phyloP scores from a whole-genome alignment of 2,113 vertebrate genomes.

The Leptodactylus fuscus region DNA sequence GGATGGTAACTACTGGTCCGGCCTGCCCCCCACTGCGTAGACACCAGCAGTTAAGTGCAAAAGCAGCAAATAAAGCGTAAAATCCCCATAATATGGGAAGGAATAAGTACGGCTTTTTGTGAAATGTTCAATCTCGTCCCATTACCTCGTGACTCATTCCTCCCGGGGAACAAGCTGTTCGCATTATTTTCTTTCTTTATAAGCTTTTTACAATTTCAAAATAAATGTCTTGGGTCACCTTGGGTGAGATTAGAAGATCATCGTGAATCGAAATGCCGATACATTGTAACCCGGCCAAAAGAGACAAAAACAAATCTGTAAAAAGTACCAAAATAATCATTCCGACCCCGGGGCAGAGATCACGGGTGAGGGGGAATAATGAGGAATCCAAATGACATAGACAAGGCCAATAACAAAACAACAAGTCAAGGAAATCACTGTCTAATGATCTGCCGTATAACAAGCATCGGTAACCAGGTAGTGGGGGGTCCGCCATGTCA shows the following conservation, averaged over 20 bases:
- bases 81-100: not conserved
- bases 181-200: not conserved
- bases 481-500: too few species aligned
- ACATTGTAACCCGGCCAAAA: slow-evolving; percentile 3
- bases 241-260: slow-evolving; percentile 1
- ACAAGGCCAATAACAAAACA: not conserved
- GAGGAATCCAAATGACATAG: not conserved
- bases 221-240: not conserved
- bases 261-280: not conserved
- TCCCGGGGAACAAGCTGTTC: not conserved
- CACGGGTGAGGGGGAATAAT: not conserved
- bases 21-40: not conserved
- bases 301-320: slow-evolving; percentile 1
- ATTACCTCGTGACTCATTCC: not conserved
- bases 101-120: not conserved
- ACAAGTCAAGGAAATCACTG: not conserved
- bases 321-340: not conserved
- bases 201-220: slow-evolving; percentile 19
- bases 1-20: not conserved
- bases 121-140: not conserved
- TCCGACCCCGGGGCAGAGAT: not conserved
- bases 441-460: not conserved
- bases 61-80: not conserved
- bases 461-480: too few species aligned
- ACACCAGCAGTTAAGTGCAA: not conserved